Conservation (phyloP, 2,113 vertebrate species). For the Hippocampus mohnikei region DNA sequence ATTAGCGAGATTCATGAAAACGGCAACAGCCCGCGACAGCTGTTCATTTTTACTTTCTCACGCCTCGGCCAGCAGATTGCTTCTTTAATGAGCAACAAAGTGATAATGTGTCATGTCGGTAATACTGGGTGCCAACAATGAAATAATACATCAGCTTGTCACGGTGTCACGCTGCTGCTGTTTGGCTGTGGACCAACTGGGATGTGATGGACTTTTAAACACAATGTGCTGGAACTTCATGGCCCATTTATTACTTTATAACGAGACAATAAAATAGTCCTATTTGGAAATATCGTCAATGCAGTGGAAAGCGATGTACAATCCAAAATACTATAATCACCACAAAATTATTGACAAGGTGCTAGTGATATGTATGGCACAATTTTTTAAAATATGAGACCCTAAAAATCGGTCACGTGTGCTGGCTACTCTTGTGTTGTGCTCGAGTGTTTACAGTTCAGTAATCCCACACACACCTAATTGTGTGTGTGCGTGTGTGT, state of each 20-base stretch:
- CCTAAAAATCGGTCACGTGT: too few species aligned
- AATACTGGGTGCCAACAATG: constrained; percentile 21
- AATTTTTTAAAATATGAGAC: too few species aligned
- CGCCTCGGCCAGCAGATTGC: constrained; percentile 31
- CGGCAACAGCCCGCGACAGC: constrained; percentile 11
- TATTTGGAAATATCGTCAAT: neutral
- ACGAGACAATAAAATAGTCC: neutral
- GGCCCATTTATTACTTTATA: neutral
- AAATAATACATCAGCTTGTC: constrained; percentile 27
- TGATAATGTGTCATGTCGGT: constrained; percentile 27
- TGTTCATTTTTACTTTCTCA: constrained; percentile 10
- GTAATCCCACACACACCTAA: too few species aligned
- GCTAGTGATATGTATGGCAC: too few species aligned
- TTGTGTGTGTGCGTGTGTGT: too few species aligned
- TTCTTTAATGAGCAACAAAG: constrained; percentile 36
- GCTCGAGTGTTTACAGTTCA: too few species aligned
- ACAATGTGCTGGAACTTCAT: neutral
- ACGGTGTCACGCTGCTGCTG: constrained; percentile 12
- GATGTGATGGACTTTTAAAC: neutral
- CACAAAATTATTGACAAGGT: too few species aligned
- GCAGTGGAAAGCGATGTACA: neutral
- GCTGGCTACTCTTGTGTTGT: too few species aligned
- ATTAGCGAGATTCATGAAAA: constrained; percentile 14
- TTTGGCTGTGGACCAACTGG: constrained; percentile 14
- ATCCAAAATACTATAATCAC: neutral